Evolutionary conservation across 2,113 vertebrate genomes (phyloP).

Genomic region (Leucosticte australis): DNA sequence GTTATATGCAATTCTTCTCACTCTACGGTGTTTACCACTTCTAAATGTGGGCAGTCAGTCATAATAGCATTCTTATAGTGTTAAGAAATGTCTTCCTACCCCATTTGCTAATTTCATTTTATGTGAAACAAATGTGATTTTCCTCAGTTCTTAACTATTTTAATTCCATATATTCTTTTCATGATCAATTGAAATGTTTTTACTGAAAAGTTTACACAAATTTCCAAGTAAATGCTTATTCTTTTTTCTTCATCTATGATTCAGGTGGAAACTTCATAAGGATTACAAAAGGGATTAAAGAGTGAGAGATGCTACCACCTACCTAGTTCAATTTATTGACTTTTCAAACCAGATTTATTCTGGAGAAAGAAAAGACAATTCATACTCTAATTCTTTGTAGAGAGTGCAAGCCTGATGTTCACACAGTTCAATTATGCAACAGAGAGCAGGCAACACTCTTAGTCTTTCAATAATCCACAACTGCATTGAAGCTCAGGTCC

Average conservation of each 20-base stretch:
- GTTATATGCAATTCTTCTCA: background rate
- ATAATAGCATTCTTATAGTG: background rate
- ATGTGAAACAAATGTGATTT: conserved; percentile 3
- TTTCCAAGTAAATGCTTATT: background rate
- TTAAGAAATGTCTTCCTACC: conserved; percentile 10
- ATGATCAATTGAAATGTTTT: background rate
- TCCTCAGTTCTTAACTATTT: background rate
- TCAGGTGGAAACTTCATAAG: background rate
- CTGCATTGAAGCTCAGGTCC: background rate
- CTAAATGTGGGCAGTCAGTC: background rate
- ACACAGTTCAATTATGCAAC: background rate
- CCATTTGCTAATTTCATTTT: background rate
- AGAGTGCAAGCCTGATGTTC: background rate
- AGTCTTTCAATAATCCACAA: background rate
- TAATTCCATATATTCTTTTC: background rate
- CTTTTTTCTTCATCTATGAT: background rate
- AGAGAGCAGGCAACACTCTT: background rate
- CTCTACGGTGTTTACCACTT: background rate
- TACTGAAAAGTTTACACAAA: background rate
- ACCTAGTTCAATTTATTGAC: background rate
- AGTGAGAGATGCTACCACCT: background rate
- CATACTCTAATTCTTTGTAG: background rate
- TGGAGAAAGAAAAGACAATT: background rate
- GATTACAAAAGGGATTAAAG: background rate
- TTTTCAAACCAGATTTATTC: background rate